Base-by-base conservation (phyloP, 1,140 invertebrate genomes). In the Drosophila carrolli region DNA sequence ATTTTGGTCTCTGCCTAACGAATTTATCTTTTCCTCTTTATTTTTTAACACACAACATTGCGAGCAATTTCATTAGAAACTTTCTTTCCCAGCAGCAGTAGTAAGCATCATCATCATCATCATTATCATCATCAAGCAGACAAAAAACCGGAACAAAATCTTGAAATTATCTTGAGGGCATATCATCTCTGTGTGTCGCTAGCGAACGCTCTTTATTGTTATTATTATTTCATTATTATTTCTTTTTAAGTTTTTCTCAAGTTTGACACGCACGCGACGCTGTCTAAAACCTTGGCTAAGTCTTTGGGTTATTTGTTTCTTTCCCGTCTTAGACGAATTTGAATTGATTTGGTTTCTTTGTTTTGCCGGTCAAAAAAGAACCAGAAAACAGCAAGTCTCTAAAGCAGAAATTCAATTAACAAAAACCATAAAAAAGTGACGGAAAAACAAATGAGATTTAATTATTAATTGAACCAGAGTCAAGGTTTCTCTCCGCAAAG, bases 381-480 rank as follows among this genome's bases (percentile, higher is more conserved):
- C 62, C 51, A 44, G 46, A 75, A 40, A 54, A 59, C 58, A 76
- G 56, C 59, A 67, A 48, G 43, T 53, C 61, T 73, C 43, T 48
- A 56, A n/a, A 50, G 35, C 57, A 37, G 59, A 86, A 82, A 85
- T 82, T 78, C 82, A 84, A 84, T 84, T 81, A 84, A 75, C 72
- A 77, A 61, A 54, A 77, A 38, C 50, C 60, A 81, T 60, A 74
- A 65, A 67, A 68, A 65, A 79, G 71, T 65, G 61, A 61, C 63
- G 72, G 72, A 67, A 79, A 77, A 79, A 71, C 74, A 81, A 82
- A 82, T 75, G 68, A 61, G 70, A 88, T 82, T 78, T 75, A 81
- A 82, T 85, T 88, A 88, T 79, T 83, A 86, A 86, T 79, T 86
- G 83, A 86, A 88, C 83, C 38, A 73, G 51, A 88, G 79, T 76